Evolutionary conservation across 1,140 invertebrate genomes (phyloP).

Genomic region (Tetramorium simillimum): DNA sequence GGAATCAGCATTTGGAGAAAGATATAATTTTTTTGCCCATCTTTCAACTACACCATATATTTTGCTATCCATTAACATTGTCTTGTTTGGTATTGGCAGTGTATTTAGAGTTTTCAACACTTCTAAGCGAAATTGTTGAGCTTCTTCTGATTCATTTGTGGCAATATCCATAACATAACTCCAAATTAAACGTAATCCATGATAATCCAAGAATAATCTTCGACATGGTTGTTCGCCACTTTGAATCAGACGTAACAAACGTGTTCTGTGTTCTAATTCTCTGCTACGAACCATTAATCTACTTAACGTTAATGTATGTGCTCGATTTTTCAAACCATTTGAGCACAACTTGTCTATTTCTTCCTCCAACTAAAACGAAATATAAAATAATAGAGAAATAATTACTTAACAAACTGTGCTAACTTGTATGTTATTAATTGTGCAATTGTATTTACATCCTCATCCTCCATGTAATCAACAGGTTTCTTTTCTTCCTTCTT

Average conservation of each 20-base stretch:
- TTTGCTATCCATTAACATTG: slow-evolving; percentile 96
- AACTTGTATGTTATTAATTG: slow-evolving; percentile 4
- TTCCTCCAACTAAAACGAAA: slow-evolving; percentile 89
- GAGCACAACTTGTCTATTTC: slow-evolving; percentile 91
- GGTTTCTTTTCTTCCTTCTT: slow-evolving; percentile 83
- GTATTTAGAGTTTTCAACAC: slow-evolving; percentile 93
- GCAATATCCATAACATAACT: slow-evolving; percentile 95
- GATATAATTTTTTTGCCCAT: slow-evolving; percentile 87
- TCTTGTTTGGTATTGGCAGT: slow-evolving; percentile 97
- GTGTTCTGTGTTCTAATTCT: slow-evolving; percentile 89
- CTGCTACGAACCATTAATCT: slow-evolving; percentile 97
- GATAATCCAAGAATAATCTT: slow-evolving; percentile 97
- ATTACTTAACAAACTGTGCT: neutral
- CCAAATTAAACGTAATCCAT: slow-evolving; percentile 95
- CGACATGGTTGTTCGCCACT: slow-evolving; percentile 92
- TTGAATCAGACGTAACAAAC: slow-evolving; percentile 90
- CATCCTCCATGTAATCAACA: slow-evolving; percentile 87
- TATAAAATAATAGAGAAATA: slow-evolving; percentile 33
- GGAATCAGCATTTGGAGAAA: slow-evolving; percentile 78
- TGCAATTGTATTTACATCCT: slow-evolving; percentile 87
- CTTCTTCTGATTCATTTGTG: slow-evolving; percentile 85
- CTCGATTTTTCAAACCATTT: slow-evolving; percentile 94
- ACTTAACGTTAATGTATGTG: slow-evolving; percentile 94
- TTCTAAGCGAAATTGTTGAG: slow-evolving; percentile 87
- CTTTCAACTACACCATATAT: slow-evolving; percentile 93